Percentiles rank a stretch among this genome's conserved stretches.
Evolutionary conservation across 1,140 invertebrate species (phyloP).

Genomic region (Apolygus lucorum): DNA sequence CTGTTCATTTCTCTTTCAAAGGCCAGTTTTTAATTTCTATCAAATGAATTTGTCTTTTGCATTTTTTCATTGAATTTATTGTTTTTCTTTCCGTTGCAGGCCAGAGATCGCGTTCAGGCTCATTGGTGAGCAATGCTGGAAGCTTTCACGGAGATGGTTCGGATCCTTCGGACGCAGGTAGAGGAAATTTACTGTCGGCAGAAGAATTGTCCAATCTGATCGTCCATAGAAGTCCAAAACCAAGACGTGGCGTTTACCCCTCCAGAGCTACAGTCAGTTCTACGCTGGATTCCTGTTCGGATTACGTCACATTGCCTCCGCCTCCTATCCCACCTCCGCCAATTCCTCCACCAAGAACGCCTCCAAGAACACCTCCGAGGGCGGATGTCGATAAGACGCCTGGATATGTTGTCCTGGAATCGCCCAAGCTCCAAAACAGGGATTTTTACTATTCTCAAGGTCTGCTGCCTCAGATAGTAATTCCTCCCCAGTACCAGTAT

Average conservation of each 20-base stretch:
- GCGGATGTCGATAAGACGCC: conserved; percentile 29
- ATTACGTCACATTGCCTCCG: conserved; percentile 74
- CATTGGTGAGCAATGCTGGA: conserved; percentile 59
- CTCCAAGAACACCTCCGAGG: conserved; percentile 50
- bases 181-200: conserved; percentile 62
- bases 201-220: conserved; percentile 73
- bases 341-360: conserved; percentile 51
- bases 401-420: conserved; percentile 31
- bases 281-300: conserved; percentile 76
- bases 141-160: conserved; percentile 78
- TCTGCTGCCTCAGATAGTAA: conserved; percentile 10
- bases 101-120: conserved; percentile 53
- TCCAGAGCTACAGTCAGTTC: conserved; percentile 68
- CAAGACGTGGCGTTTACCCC: conserved; percentile 52
- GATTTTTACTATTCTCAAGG: conserved; percentile 27
- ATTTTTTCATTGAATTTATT: too few species aligned
- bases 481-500: conserved; percentile 20
- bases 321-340: conserved; percentile 49
- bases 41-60: too few species aligned
- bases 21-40: too few species aligned
- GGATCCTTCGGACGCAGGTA: conserved; percentile 62
- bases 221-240: conserved; percentile 49
- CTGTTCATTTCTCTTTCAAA: background rate
- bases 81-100: conserved; percentile 31
- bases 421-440: conserved; percentile 22